phyloP scores from a whole-genome alignment of 2,113 vertebrate genomes.

The Lepus americanus region DNA sequence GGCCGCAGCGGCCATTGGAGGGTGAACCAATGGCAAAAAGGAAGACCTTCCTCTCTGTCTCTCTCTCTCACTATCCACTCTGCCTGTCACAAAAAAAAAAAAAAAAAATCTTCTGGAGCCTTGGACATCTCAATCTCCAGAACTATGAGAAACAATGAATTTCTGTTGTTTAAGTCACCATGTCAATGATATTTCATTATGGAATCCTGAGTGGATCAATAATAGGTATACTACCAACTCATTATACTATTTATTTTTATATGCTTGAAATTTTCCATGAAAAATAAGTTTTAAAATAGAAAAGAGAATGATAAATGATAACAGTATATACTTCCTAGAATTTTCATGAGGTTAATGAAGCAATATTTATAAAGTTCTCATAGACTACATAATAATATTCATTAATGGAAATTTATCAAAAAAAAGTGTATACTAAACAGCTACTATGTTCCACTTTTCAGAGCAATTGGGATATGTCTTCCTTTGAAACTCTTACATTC shows the following conservation, averaged over 20 bases:
- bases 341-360: slow-evolving; percentile 3
- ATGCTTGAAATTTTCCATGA: neutral
- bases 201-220: neutral
- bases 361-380: neutral
- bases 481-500: neutral
- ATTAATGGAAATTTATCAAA: neutral
- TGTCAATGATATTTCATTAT: neutral
- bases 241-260: neutral
- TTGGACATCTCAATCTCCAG: neutral
- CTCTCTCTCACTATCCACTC: too few species aligned
- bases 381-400: neutral
- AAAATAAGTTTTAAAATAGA: neutral
- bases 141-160: neutral
- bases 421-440: neutral
- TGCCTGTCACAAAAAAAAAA: too few species aligned
- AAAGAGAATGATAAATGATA: neutral
- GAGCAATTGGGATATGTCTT: neutral
- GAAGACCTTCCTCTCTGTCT: too few species aligned
- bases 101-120: neutral
- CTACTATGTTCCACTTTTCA: neutral
- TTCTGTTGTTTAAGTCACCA: neutral
- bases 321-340: neutral
- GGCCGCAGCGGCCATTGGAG: too few species aligned
- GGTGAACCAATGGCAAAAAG: too few species aligned
- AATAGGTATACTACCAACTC: neutral